Evolutionary conservation across 1,140 invertebrate genomes (phyloP).

Genomic region (Diachasma alloeum): DNA sequence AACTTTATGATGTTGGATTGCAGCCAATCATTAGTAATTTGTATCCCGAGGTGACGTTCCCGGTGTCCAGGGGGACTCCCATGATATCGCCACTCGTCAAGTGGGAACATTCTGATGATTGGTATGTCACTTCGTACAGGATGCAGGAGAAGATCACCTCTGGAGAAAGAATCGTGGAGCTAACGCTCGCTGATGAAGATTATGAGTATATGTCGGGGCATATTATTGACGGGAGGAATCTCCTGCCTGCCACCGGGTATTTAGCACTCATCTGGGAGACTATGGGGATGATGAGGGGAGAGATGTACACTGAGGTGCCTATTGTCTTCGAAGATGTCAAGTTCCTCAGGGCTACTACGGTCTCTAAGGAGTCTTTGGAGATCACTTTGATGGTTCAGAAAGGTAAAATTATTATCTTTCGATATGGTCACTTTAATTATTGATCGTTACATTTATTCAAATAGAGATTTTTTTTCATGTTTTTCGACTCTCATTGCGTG

Average conservation of each 20-base stretch:
- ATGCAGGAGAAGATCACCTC: constrained; percentile 71
- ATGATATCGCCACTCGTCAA: constrained; percentile 76
- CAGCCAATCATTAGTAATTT: constrained; percentile 70
- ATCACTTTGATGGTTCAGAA: constrained; percentile 85
- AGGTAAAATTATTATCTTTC: constrained; percentile 56
- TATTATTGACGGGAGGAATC: constrained; percentile 84
- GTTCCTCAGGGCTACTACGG: constrained; percentile 83
- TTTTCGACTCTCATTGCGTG: no score
- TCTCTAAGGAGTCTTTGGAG: constrained; percentile 76
- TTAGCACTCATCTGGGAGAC: constrained; percentile 88
- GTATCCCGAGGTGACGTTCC: constrained; percentile 72
- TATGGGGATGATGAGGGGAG: constrained; percentile 78
- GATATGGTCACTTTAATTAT: no score
- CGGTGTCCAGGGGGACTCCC: constrained; percentile 77
- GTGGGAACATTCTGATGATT: constrained; percentile 91
- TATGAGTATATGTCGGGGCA: constrained; percentile 85
- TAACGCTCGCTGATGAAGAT: constrained; percentile 73
- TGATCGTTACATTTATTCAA: no score
- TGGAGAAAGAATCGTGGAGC: constrained; percentile 70
- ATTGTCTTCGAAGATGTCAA: constrained; percentile 88
- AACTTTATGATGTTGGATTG: constrained; percentile 72
- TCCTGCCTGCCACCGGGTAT: constrained; percentile 92
- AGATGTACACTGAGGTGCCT: constrained; percentile 76
- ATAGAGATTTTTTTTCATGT: no score
- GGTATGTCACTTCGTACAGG: constrained; percentile 72